Base-by-base conservation (phyloP, 2,113 vertebrate genomes). In the Pogona vitticeps region DNA sequence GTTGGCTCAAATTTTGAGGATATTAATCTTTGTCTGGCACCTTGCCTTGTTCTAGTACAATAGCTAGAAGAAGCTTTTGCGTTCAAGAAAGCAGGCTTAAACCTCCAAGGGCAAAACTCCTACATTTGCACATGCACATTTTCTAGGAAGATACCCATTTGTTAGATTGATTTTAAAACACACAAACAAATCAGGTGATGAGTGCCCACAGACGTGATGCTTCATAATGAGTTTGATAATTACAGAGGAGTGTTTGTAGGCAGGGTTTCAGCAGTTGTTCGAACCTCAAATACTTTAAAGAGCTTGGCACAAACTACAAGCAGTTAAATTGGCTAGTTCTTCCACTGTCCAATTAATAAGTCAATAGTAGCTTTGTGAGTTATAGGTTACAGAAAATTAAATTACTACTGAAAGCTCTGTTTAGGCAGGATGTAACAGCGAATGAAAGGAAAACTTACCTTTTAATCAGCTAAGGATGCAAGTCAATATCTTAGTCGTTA, bases 41-140 rank as follows among this genome's bases (percentile, higher is more conserved):
- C 61, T 80, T 84, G 82, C 75, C 82, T 36, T 17, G 15, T 72
- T 81, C 81, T 71, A 73, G 59, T 3, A n/a, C n/a, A n/a, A n/a
- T n/a, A 31, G 59, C 40, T 67, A 36, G 23, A 85, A 75, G 65
- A 89, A 83, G 75, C 58, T n/a, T 83, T 76, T 76, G 82, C 72
- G 65, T 40, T 26, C 42, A 46, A 9, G 36, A 40, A 85, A 73
- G 63, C 84, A 68, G 28, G 1, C 33, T 70, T 15, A 46, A 58
- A 80, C 63, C 72, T 84, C 67, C 68, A 46, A 86, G 0, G 75
- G 52, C 20, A 77, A 77, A 85, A 68, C 8, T 36, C 21, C n/a
- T 3, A 15, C 8, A 89, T 70, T 0, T n/a, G 88, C 56, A 38
- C 52, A 36, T 0, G 1, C 20, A 56, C 80, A 76, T 77, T 12